These are phyloP conservation scores for Capitulum mitella DNA, from an alignment of 2,888 invertebrate genomes.

Conservation along the genomic window DNA sequence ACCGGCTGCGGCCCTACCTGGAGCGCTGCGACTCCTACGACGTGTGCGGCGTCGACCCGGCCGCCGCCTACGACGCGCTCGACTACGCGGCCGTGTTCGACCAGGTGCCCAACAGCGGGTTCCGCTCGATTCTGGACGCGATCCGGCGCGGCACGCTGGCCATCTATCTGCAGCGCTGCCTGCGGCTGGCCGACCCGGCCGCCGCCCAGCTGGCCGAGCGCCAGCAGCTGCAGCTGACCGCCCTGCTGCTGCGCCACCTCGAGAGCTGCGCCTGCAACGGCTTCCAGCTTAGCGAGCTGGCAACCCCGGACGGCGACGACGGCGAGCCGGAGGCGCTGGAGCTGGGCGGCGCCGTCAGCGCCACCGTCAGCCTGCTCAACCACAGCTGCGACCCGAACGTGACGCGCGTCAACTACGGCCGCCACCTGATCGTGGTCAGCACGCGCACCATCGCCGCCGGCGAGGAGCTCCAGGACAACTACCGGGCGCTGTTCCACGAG, in stretches of 20 bases:
- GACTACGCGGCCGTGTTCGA: conserved; percentile 33
- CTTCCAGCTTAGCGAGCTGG: conserved; percentile 46
- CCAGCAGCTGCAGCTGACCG: conserved; percentile 40
- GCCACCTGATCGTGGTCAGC: conserved; percentile 39
- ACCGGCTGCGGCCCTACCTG: neutral
- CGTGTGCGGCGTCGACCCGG: conserved; percentile 25
- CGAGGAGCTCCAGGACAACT: conserved; percentile 47
- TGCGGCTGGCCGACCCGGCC: conserved; percentile 39
- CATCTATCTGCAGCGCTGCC: conserved; percentile 45
- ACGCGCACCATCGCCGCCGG: conserved; percentile 37
- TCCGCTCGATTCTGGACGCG: conserved; percentile 39
- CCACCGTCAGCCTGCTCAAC: conserved; percentile 48
- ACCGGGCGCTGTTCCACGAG: conserved; percentile 46
- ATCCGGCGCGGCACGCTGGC: conserved; percentile 44
- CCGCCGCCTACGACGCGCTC: conserved; percentile 32
- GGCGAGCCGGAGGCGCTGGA: conserved; percentile 38
- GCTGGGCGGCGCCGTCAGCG: conserved; percentile 47
- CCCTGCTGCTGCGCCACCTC: conserved; percentile 44
- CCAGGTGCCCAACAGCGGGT: conserved; percentile 30
- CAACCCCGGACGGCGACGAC: conserved; percentile 37
- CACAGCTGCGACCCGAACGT: conserved; percentile 48
- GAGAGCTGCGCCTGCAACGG: conserved; percentile 49
- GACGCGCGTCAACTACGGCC: conserved; percentile 43
- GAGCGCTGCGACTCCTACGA: neutral
- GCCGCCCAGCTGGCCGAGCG: conserved; percentile 29